Base-by-base conservation (phyloP, 2,888 invertebrate genomes). In the Sphinx pinastri region DNA sequence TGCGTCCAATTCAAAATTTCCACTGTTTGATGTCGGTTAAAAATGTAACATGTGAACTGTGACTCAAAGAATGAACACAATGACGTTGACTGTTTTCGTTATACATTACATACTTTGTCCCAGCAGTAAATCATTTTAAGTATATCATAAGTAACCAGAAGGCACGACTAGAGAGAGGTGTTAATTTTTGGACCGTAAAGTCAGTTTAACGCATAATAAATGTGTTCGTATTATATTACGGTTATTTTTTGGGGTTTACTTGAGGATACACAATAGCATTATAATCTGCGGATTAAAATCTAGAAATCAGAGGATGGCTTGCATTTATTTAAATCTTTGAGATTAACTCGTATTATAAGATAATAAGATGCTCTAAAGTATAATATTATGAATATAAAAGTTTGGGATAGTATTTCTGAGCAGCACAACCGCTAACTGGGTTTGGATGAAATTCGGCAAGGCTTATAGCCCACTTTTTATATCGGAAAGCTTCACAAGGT, bases 161-260 rank as follows among this genome's bases (percentile, higher is more conserved):
- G 19, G 12, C 13, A 49, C 49, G 49, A 47, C 13, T 63, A 49
- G 63, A 63, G 13, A 58, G 45, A 54, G 67, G 54, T 52, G 54
- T 52, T 52, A 67, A 67, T 52, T 52, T 45, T 52, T 68, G 55
- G 59, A 67, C 68, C 70, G 68, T 51, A 70, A 67, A 66, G 57
- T 71, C 69, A 79, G 78, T 81, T 82, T 80, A 82, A 76, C 76
- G 82, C 71, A 77, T 80, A 81, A 84, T 83, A 81, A 82, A 84
- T 79, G 78, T 80, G 81, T 81, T 81, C 79, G 78, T 74, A 79
- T 77, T 81, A 76, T 84, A 79, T 83, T 82, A 81, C 78, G 77
- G 82, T 83, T 84, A 80, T 82, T 81, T 80, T 79, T 76, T 79
- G 73, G 78, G 76, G 81, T 79, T 79, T 79, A 80, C 81, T 79